Base-by-base conservation (phyloP, 2,113 vertebrate species). In the Misgurnus anguillicaudatus region DNA sequence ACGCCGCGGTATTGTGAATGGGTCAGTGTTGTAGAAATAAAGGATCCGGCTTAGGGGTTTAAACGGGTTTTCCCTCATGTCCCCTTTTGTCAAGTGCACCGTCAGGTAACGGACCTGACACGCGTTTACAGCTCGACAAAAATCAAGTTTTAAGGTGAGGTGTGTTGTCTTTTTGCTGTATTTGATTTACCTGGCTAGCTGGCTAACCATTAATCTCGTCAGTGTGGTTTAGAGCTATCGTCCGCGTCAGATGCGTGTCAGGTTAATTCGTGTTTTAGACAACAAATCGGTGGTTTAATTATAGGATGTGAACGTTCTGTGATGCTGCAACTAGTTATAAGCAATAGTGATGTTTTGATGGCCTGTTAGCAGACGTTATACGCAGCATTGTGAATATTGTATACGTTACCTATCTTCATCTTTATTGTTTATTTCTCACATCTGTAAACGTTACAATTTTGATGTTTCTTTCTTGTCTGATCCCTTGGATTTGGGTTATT, bases 1-100 rank as follows among this genome's bases (percentile, higher is more conserved):
- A 74, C 71, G 71, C 57, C 9, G 57, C 72, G 31, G 72, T 74
- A 41, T 74, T 11, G 57, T 74, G 57, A 74, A 61, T 74, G 72
- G 41, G 41, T 62, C 57, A 60, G 21, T 38, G 36, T 31, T 4
- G 8, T 8, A 51, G 24, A 68, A 17, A 38, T 6, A 48, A 41
- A 58, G 41, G 6, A 24, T 24, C 53, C 39, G 58, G 39, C 57
- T 24, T 13, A 14, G 4, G 39, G 8, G 10, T 74, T 74, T 61
- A 47, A 61, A 74, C 39, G 19, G 39, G 21, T 10, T 17, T 14
- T 14, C 4, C 14, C 14, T 17, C 41, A 14, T 36, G 57, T 48
- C 57, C 21, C 9, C 47, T 4, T 2, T 11, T 24, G 14, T n/a
- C 24, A 16, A 58, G n/a, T 4, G 51, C n/a, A 60, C 21, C 2